Evolutionary conservation across 2,797 vertebrate species (phyloP).

Genomic region (Macropus fuliginosus): DNA sequence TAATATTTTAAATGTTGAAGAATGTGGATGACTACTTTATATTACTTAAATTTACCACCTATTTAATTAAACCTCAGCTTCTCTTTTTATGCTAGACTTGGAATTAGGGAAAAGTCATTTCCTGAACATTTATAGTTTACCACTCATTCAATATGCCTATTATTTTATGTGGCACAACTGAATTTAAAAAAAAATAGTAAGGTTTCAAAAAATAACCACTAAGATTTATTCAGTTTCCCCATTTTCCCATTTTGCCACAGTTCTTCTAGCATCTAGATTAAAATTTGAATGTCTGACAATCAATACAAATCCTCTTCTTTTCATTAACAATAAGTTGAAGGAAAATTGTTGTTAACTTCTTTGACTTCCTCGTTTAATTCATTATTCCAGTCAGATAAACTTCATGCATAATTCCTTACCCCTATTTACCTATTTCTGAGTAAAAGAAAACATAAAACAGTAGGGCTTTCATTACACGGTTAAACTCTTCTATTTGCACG

Average conservation of each 20-base stretch:
- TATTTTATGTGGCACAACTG: no score
- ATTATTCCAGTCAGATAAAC: background rate
- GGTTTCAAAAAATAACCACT: no score
- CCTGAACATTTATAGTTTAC: no score
- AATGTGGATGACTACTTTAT: no score
- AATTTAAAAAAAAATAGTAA: no score
- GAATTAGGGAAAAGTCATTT: no score
- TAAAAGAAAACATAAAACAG: conserved; percentile 7
- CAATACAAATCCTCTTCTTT: conserved; percentile 17
- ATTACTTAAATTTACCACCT: no score
- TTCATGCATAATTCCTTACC: conserved; percentile 27
- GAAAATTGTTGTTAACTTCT: background rate
- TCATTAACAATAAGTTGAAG: background rate
- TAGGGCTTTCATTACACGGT: background rate
- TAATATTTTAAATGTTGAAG: background rate
- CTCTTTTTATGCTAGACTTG: no score
- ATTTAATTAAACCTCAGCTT: no score
- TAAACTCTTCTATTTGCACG: no score
- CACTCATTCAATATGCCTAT: no score
- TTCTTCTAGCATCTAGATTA: conserved; percentile 43
- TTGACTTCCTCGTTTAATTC: background rate
- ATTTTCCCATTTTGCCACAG: conserved; percentile 7
- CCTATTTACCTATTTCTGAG: background rate
- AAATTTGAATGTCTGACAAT: background rate
- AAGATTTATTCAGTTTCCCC: conserved; percentile 15